Base-by-base conservation (phyloP, 2,113 vertebrate species). In the Seriola quinqueradiata region DNA sequence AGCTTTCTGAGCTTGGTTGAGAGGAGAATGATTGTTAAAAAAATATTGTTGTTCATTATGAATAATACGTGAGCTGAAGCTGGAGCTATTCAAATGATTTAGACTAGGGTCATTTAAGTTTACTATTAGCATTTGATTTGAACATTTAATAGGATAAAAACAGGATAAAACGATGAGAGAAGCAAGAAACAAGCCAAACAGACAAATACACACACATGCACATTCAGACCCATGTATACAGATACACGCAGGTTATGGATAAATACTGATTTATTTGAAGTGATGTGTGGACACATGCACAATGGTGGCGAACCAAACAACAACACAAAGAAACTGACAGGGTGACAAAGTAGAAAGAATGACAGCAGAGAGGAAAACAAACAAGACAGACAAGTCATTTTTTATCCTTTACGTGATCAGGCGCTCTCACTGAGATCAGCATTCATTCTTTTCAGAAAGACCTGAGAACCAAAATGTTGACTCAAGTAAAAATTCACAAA, bases 391-490 rank as follows among this genome's bases (percentile, higher is more conserved):
- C 65, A 71, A 87, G 66, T 83, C 84, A 81, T 83, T 81, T 77
- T 87, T 85, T 81, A 83, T 77, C 85, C 75, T 89, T 83, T 85
- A 82, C 77, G 86, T 77, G 79, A 85, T 87, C 85, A 83, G 77
- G 38, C 70, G 65, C 76, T 70, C 46, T 60, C 55, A 50, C 36
- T 69, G 59, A 81, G 70, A 83, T 83, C 75, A 63, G 55, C 71
- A 66, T 61, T 59, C 77, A 25, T 66, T 84, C 63, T 76, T 32
- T 59, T 70, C 57, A 70, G n/a, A 75, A n/a, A 58, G 80, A 81
- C 67, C 58, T 6, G 5, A 76, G 54, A 75, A 48, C 16, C 36
- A 5, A 75, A 57, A 25, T 32, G 13, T 77, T 73, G 52, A 79
- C 79, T 48, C 32, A 73, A 73, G 58, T 32, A 61, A 66, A 67